Conservation (phyloP, 2,113 vertebrate genomes). For the Delphinapterus leucas region DNA sequence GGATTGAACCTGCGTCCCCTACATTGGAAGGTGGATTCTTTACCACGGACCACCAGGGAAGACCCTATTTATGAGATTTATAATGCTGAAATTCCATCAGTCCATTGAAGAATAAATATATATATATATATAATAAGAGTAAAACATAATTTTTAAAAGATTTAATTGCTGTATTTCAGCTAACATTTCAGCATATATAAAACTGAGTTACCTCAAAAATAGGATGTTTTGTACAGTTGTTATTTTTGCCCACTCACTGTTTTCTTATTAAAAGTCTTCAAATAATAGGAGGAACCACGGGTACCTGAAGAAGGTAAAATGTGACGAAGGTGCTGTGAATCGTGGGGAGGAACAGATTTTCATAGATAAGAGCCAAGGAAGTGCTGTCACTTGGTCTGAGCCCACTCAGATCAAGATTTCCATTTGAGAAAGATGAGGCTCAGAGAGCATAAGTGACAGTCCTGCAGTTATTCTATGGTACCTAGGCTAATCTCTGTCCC, state of each 20-base stretch:
- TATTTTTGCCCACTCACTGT: constrained; percentile 3
- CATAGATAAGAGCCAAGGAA: not conserved
- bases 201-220: not conserved
- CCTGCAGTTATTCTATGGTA: not conserved
- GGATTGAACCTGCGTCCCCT: no score
- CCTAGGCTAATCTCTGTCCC: not conserved
- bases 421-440: not conserved
- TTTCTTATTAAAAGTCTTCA: not conserved
- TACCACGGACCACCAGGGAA: no score
- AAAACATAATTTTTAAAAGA: constrained; percentile 9
- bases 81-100: not conserved
- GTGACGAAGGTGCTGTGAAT: not conserved
- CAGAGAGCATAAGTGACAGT: not conserved
- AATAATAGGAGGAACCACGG: not conserved
- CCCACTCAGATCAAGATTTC: not conserved
- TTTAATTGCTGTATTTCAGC: not conserved
- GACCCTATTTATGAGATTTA: not conserved
- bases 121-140: not conserved
- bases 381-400: not conserved
- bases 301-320: not conserved
- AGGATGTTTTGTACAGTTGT: not conserved
- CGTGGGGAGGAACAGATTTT: not conserved
- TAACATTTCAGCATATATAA: constrained; percentile 12
- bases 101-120: not conserved
- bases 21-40: no score